These are phyloP conservation scores for Galagoides demidoff DNA, from an alignment of 2,797 vertebrate species.

Conservation along the genomic window DNA sequence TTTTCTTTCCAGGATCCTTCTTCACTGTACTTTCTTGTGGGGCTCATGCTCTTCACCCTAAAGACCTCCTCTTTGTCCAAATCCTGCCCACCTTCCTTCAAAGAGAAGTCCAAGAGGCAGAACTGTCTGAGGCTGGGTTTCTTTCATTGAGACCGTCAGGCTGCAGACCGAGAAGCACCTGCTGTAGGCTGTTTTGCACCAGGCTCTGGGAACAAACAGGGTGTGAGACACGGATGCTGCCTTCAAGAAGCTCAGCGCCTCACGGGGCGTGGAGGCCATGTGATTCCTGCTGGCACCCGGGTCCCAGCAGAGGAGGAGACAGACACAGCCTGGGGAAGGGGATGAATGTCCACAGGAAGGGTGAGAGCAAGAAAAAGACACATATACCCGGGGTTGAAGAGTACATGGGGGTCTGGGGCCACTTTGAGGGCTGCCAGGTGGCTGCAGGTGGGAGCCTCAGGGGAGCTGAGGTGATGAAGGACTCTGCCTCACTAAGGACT, in stretches of 20 bases:
- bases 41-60: neutral
- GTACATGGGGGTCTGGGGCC: neutral
- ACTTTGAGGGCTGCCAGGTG: neutral
- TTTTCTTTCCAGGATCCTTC: neutral
- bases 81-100: neutral
- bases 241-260: neutral
- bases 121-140: neutral
- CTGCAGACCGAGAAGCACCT: neutral
- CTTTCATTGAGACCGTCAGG: neutral
- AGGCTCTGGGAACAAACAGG: neutral
- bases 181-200: neutral
- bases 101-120: neutral
- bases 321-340: neutral
- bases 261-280: fast-evolving
- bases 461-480: neutral
- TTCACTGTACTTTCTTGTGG: neutral
- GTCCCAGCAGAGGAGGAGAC: neutral
- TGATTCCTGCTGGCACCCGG: neutral
- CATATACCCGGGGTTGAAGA: neutral
- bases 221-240: fast-evolving
- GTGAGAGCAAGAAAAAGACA: neutral
- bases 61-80: neutral
- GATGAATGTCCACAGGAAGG: neutral
- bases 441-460: neutral
- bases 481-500: neutral